phyloP scores from a whole-genome alignment of 2,113 vertebrate genomes.

The Hypanus sabinus region DNA sequence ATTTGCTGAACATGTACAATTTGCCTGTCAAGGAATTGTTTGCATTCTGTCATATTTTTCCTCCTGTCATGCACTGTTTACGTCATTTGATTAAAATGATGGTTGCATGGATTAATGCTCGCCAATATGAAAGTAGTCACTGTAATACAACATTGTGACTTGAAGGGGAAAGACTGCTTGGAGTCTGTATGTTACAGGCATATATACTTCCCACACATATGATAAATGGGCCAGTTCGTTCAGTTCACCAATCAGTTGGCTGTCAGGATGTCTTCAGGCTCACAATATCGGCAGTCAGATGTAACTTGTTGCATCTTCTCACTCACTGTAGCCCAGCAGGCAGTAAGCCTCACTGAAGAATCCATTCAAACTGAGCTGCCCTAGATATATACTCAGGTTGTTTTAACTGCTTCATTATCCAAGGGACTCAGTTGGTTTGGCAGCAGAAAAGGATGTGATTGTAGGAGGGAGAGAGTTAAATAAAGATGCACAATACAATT shows the following conservation, averaged over 20 bases:
- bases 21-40: not conserved
- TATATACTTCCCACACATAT: not conserved
- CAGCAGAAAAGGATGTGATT: not conserved
- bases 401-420: not conserved
- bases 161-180: not conserved
- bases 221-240: slow-evolving; percentile 31
- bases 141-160: slow-evolving; percentile 12
- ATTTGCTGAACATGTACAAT: not conserved
- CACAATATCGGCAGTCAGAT: slow-evolving; percentile 9
- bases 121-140: not conserved
- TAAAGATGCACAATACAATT: not conserved
- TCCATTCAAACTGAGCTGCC: not conserved
- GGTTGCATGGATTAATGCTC: not conserved
- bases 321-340: not conserved
- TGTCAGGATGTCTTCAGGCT: slow-evolving; percentile 11
- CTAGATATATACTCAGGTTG: not conserved
- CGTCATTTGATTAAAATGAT: slow-evolving; percentile 26
- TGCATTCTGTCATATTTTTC: not conserved
- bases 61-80: not conserved
- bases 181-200: not conserved
- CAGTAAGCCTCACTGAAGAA: slow-evolving; percentile 7
- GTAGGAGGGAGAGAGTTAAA: too few species aligned
- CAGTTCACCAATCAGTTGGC: slow-evolving; percentile 22
- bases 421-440: not conserved
- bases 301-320: slow-evolving; percentile 3